These are phyloP conservation scores for Euclidia mi DNA, from an alignment of 2,888 invertebrate species.

Conservation along the genomic window DNA sequence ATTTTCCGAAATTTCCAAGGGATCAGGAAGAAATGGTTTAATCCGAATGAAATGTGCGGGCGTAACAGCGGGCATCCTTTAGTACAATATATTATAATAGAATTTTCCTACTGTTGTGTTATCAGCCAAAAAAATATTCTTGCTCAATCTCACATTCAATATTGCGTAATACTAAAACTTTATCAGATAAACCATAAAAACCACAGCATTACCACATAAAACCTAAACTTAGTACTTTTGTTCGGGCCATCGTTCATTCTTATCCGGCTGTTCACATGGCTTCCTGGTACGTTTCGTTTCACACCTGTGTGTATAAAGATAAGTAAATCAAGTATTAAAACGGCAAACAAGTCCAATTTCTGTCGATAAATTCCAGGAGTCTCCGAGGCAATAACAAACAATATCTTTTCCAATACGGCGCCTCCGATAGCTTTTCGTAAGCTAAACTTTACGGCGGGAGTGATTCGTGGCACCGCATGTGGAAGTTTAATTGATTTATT, in stretches of 20 bases:
- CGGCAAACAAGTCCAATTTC: slow-evolving; percentile 60
- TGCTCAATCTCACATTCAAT: no score
- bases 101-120: no score
- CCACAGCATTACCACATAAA: not conserved
- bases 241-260: slow-evolving; percentile 16
- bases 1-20: no score
- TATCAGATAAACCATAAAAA: not conserved
- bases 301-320: slow-evolving; percentile 30
- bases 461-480: not conserved
- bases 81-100: no score
- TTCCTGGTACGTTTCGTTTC: not conserved
- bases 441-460: slow-evolving; percentile 42
- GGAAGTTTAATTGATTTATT: no score
- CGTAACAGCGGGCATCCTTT: no score
- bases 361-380: slow-evolving; percentile 63
- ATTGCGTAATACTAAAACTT: no score
- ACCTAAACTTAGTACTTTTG: slow-evolving; percentile 17
- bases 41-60: no score
- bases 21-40: no score
- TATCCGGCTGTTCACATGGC: slow-evolving; percentile 28
- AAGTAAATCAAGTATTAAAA: slow-evolving; percentile 71
- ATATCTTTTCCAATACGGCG: slow-evolving; percentile 72
- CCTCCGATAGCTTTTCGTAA: slow-evolving; percentile 53
- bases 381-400: slow-evolving; percentile 74
- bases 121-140: no score